Percentiles rank a stretch among this genome's conserved stretches.
Conservation (phyloP, 2,888 invertebrate genomes). For the Agonum fuliginosum region DNA sequence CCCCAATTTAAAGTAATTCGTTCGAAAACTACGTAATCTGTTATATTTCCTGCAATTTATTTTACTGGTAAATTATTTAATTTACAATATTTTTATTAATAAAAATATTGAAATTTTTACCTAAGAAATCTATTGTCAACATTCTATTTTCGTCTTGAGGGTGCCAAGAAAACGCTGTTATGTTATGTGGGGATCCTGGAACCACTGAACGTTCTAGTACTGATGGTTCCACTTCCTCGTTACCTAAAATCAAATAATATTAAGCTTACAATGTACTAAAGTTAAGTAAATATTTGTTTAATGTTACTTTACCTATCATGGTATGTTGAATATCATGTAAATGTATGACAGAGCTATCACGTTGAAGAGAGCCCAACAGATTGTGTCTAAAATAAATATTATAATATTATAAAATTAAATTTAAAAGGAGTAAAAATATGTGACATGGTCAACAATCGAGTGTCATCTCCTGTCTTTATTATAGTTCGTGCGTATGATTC, state of each 20-base stretch:
- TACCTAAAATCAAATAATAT: constrained; percentile 67
- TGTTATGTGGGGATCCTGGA: constrained; percentile 72
- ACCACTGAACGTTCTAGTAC: constrained; percentile 82
- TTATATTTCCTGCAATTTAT: constrained; percentile 75
- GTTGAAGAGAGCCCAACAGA: constrained; percentile 86
- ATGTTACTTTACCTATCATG: constrained; percentile 72
- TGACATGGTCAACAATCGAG: too few species aligned
- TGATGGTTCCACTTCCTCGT: constrained; percentile 85
- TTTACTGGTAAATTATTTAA: background rate
- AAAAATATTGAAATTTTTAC: constrained; percentile 66
- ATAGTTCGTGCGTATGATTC: too few species aligned
- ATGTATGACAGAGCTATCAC: constrained; percentile 85
- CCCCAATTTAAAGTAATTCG: constrained; percentile 90
- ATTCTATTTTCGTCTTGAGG: constrained; percentile 86
- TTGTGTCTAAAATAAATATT: constrained; percentile 76
- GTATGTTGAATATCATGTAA: constrained; percentile 91
- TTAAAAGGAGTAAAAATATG: too few species aligned
- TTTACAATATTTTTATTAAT: too few species aligned
- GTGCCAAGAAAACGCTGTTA: constrained; percentile 93
- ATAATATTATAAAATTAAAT: constrained; percentile 18
- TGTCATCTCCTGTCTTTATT: too few species aligned
- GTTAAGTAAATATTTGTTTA: too few species aligned
- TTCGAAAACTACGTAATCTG: constrained; percentile 87
- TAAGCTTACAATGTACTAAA: too few species aligned
- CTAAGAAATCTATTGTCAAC: constrained; percentile 79